phyloP scores from a whole-genome alignment of 2,113 vertebrate species.

The Heptranchias perlo region DNA sequence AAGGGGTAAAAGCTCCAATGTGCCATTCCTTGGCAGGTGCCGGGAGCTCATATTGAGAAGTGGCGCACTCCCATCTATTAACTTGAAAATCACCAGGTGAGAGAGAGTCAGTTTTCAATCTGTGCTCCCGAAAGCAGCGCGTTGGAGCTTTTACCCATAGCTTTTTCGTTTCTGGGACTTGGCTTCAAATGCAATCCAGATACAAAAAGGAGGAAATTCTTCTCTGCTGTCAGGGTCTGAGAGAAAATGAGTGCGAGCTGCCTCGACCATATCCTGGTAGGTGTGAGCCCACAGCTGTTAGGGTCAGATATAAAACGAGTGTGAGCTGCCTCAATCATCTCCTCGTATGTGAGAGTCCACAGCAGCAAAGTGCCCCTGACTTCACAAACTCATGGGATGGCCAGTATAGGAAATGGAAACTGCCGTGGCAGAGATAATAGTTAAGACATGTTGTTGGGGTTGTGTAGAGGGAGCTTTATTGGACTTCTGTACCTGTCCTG shows the following conservation, averaged over 20 bases:
- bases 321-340: not conserved
- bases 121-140: not conserved
- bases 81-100: not conserved
- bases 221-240: not conserved
- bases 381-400: not conserved
- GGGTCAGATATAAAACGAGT: not conserved
- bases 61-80: not conserved
- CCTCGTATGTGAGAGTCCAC: not conserved
- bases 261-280: too few relatives aligned
- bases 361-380: not conserved
- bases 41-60: not conserved
- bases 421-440: not conserved
- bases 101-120: not conserved
- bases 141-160: not conserved
- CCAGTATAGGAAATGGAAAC: not conserved
- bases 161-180: not conserved
- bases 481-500: not conserved
- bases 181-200: not conserved
- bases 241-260: too few relatives aligned
- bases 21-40: not conserved
- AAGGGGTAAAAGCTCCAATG: not conserved
- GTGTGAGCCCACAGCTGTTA: too few relatives aligned
- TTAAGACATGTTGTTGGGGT: not conserved
- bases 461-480: not conserved
- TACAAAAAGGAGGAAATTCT: not conserved